These are phyloP conservation scores for Caenorhabditis drosophilae DNA, from an alignment of 2,888 invertebrate species.

Conservation along the genomic window DNA sequence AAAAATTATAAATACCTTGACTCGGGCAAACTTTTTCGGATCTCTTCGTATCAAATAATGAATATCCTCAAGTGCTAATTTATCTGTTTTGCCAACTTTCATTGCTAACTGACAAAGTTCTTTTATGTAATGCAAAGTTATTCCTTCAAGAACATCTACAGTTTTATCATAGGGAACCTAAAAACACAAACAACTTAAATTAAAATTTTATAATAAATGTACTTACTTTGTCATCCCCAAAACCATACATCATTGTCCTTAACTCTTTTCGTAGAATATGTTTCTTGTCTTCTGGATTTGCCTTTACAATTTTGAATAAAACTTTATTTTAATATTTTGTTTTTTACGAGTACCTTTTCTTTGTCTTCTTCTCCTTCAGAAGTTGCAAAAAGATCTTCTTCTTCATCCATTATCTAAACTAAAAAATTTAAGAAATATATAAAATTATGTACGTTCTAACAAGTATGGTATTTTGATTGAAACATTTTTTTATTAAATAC, in stretches of 20 bases:
- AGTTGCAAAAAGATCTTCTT: conserved; percentile 49
- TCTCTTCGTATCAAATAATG: conserved; percentile 89
- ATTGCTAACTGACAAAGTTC: conserved; percentile 36
- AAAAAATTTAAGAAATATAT: conserved; percentile 2
- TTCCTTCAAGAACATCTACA: conserved; percentile 93
- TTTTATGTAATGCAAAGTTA: conserved; percentile 86
- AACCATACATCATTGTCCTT: conserved; percentile 98
- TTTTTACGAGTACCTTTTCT: conserved; percentile 29
- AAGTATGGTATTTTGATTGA: too few species aligned
- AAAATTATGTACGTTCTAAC: too few species aligned
- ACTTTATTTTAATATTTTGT: not conserved
- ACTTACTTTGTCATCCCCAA: conserved; percentile 90
- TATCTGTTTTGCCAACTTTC: conserved; percentile 79
- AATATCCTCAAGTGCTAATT: conserved; percentile 97
- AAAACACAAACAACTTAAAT: not conserved
- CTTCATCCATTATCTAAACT: conserved; percentile 45
- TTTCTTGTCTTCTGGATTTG: conserved; percentile 47
- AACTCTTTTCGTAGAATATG: conserved; percentile 75
- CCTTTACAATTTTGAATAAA: not conserved
- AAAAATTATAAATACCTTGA: conserved; percentile 75
- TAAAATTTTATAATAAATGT: not conserved
- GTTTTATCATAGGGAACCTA: conserved; percentile 89
- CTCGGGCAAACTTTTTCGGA: conserved; percentile 91
- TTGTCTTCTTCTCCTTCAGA: conserved; percentile 51
- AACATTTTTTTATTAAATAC: conserved; percentile 2